Conservation (phyloP, 2,113 vertebrate genomes). For the Entomyzon cyanotis region DNA sequence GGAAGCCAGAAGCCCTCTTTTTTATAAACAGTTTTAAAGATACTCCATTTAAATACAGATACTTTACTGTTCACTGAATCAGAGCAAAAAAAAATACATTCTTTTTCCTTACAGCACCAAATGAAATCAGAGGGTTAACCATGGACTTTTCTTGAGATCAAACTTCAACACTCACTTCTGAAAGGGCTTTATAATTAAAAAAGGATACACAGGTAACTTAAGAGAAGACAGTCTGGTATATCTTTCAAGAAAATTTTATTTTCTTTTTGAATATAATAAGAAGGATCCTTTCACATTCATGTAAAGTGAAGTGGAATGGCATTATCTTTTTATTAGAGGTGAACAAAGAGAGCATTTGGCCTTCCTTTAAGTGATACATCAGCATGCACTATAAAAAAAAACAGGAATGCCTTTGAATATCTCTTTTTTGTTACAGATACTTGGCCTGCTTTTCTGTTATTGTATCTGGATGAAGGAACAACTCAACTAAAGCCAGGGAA, state of each 20-base stretch:
- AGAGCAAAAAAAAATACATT: background rate
- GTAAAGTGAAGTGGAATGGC: background rate
- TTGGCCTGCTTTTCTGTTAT: background rate
- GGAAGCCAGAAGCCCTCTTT: background rate
- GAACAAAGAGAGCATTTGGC: background rate
- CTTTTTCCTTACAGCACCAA: background rate
- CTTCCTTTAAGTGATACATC: background rate
- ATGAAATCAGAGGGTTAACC: background rate
- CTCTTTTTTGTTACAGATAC: background rate
- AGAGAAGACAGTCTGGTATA: background rate
- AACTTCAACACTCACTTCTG: background rate
- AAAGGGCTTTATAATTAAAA: background rate
- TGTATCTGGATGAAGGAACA: background rate
- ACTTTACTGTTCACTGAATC: background rate
- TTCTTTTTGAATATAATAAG: background rate
- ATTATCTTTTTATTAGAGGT: background rate
- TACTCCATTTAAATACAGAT: background rate
- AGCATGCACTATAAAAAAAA: background rate
- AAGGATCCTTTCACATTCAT: background rate
- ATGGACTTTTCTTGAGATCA: background rate
- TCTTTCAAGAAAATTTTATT: background rate
- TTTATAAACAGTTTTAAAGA: background rate
- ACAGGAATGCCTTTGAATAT: background rate
- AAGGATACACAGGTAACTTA: background rate
- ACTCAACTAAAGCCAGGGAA: background rate